Evolutionary conservation across 2,888 invertebrate species (phyloP), one percentile per base, ranked within the genome.

Genomic region (Panzeria rudis): DNA sequence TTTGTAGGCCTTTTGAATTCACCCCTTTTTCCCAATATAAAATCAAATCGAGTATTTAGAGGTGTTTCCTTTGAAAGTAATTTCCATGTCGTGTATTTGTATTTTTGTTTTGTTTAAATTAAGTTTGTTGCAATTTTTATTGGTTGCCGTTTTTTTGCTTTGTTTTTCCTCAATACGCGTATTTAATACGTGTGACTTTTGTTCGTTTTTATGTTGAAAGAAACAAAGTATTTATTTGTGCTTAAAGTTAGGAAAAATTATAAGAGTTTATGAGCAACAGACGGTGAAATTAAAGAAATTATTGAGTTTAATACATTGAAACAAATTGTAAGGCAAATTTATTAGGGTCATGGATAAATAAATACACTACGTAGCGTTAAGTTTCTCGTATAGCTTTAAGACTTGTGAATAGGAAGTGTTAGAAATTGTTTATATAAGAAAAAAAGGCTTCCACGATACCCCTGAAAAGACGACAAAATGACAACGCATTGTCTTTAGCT

Each of bases 41-140:
- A n/a, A 3, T n/a, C 44, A 44, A 8, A 8, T 25, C 5, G 32
- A 56, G 23, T 32, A 17, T 68, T 59, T 50, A 54, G 73, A 73
- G 41, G 62, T 75, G 77, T 73, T 82, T 84, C 61, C 54, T 54
- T 38, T 56, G 25, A 32, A 73, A 54, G 59, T 15, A 52, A 64
- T 79, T 79, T 61, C 71, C 71, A 59, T 52, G 61, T 62, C 9
- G 25, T 75, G 69, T 68, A 59, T 50, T 20, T 44, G n/a, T 44
- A 44, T 6, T 66, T 32, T 32, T 50, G 15, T 72, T 52, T 72
- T 64, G n/a, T 68, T 86, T 54, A 84, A 86, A 87, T 87, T 87
- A 84, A 88, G 88, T 86, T 86, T 87, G 87, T 88, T 84, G 87
- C 88, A 84, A 87, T 83, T 87, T 88, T 88, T 87, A 88, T 87